phyloP scores from a whole-genome alignment of 2,113 vertebrate genomes.

The Pyxicephalus adspersus region DNA sequence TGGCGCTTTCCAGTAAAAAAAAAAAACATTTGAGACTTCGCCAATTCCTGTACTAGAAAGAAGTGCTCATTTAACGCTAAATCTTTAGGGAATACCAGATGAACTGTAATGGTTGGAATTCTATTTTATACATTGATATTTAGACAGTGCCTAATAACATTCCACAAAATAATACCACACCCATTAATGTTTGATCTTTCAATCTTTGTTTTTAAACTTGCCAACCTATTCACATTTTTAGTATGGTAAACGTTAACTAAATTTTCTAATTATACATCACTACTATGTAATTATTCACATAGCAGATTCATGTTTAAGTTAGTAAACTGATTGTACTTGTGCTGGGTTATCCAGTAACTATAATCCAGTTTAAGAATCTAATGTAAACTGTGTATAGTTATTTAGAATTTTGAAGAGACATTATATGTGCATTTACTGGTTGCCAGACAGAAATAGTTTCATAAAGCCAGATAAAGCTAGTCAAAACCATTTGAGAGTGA shows the following conservation, averaged over 20 bases:
- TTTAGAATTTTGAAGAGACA: too few relatives aligned
- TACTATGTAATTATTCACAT: not conserved
- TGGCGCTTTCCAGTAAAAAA: slow-evolving; percentile 45
- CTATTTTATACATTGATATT: slow-evolving; percentile 10
- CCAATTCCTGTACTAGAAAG: slow-evolving; percentile 37
- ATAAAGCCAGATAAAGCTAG: too few relatives aligned
- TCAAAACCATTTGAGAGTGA: too few relatives aligned
- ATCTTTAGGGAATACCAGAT: slow-evolving; percentile 11
- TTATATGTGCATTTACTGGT: too few relatives aligned
- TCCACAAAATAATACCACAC: not conserved
- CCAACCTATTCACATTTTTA: not conserved
- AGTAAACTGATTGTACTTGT: not conserved
- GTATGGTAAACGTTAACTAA: too few relatives aligned
- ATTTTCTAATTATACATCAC: not conserved
- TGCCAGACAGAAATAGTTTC: too few relatives aligned
- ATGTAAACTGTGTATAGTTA: not conserved
- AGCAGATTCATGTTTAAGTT: too few relatives aligned
- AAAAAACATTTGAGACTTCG: slow-evolving; percentile 31
- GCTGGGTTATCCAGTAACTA: not conserved
- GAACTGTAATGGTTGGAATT: not conserved
- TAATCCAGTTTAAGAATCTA: not conserved
- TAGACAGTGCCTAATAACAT: not conserved
- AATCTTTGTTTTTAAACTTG: not conserved
- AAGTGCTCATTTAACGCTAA: slow-evolving; percentile 4
- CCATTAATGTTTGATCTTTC: too few relatives aligned